Evolutionary conservation across 1,140 invertebrate species (phyloP).

Genomic region (Platyura marginata): DNA sequence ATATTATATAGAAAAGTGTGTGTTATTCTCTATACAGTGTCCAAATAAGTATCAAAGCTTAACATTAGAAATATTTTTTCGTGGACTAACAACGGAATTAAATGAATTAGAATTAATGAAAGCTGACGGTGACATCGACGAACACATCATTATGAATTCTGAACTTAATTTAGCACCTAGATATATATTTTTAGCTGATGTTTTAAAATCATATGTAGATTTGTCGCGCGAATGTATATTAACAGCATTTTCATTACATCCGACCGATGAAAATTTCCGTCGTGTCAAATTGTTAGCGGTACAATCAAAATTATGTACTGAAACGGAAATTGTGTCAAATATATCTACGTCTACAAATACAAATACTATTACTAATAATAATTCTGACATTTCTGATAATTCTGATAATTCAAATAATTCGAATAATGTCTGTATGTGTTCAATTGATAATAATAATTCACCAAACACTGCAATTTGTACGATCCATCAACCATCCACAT

Average conservation of each 20-base stretch:
- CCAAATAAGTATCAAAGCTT: background rate
- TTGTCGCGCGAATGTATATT: conserved; percentile 24
- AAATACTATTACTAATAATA: background rate
- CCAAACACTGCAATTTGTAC: background rate
- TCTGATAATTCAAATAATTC: background rate
- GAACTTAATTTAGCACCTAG: background rate
- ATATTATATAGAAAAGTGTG: background rate
- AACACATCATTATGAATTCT: background rate
- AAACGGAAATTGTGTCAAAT: background rate
- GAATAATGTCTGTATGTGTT: background rate
- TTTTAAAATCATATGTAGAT: conserved; percentile 13
- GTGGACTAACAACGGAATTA: background rate
- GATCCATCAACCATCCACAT: background rate
- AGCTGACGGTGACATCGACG: background rate
- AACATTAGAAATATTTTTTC: background rate
- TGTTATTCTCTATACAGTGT: background rate
- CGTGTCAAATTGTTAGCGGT: conserved; percentile 9
- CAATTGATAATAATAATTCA: background rate
- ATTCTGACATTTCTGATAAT: too few relatives aligned
- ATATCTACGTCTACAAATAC: background rate
- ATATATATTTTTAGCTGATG: conserved; percentile 10
- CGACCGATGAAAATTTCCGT: conserved; percentile 13
- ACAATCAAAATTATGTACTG: background rate
- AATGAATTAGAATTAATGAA: background rate
- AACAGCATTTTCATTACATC: conserved; percentile 26